Conservation (phyloP, 2,888 invertebrate genomes). For the Vanessa cardui region DNA sequence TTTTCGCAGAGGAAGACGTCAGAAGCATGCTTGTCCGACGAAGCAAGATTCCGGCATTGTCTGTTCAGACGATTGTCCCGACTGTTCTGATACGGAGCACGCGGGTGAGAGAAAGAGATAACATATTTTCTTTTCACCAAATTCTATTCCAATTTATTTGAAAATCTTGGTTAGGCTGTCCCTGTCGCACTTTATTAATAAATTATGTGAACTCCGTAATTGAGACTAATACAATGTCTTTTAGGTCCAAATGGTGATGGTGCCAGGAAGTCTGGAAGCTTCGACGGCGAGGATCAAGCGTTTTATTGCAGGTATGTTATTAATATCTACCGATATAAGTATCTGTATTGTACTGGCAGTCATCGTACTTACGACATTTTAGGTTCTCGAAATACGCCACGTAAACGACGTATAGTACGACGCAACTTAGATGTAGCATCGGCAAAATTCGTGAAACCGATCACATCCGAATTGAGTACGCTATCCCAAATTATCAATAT, state of each 20-base stretch:
- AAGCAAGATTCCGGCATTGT: conserved; percentile 79
- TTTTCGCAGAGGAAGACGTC: conserved; percentile 59
- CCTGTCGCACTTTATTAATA: too few species aligned
- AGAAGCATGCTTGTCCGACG: conserved; percentile 60
- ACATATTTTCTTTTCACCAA: not conserved
- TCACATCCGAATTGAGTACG: too few species aligned
- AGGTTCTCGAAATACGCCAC: too few species aligned
- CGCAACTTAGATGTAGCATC: too few species aligned
- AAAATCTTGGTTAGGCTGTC: too few species aligned
- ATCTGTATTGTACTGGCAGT: too few species aligned
- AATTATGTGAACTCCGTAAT: too few species aligned
- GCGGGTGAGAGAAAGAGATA: conserved; percentile 48
- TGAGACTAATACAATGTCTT: conserved; percentile 8
- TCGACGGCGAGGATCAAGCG: conserved; percentile 59
- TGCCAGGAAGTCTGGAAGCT: conserved; percentile 55
- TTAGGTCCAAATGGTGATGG: conserved; percentile 53
- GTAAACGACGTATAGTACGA: too few species aligned
- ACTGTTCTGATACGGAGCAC: conserved; percentile 61
- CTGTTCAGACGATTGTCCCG: conserved; percentile 71
- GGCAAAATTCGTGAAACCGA: too few species aligned
- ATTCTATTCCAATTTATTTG: not conserved
- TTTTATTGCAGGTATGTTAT: conserved; percentile 62
- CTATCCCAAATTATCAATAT: too few species aligned
- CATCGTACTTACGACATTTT: too few species aligned
- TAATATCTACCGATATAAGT: not conserved